Evolutionary conservation across 2,888 invertebrate species (phyloP).

Genomic region (Clostera curtula): DNA sequence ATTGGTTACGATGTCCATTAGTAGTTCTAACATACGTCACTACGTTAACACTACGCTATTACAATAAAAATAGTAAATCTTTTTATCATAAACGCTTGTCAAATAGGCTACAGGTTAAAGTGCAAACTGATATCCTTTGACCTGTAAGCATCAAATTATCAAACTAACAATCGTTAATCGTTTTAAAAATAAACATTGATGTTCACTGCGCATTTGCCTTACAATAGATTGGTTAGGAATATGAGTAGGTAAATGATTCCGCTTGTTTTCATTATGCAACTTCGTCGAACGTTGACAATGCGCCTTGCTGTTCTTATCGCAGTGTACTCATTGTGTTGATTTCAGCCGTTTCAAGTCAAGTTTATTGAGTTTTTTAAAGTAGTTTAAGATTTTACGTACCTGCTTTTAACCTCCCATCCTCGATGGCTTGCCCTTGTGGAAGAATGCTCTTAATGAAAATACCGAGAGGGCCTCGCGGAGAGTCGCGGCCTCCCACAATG

Average conservation of each 20-base stretch:
- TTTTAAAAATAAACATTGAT: slow-evolving; percentile 26
- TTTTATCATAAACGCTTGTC: too few relatives aligned
- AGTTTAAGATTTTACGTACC: slow-evolving; percentile 76
- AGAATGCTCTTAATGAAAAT: slow-evolving; percentile 91
- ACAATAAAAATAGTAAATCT: too few relatives aligned
- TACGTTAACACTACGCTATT: too few relatives aligned
- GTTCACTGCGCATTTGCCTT: slow-evolving; percentile 21
- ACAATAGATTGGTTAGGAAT: slow-evolving; percentile 29
- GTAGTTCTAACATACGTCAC: too few relatives aligned
- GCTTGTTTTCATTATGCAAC: slow-evolving; percentile 32
- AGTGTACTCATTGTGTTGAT: slow-evolving; percentile 30
- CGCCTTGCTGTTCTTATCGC: slow-evolving; percentile 45
- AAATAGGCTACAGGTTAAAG: too few relatives aligned
- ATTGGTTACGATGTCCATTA: too few relatives aligned
- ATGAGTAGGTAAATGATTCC: slow-evolving; percentile 29
- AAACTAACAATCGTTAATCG: slow-evolving; percentile 19
- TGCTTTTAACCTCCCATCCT: slow-evolving; percentile 87
- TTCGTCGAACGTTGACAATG: slow-evolving; percentile 38
- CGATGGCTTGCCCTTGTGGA: slow-evolving; percentile 87
- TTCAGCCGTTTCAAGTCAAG: slow-evolving; percentile 3
- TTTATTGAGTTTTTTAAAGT: not conserved
- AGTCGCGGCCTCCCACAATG: slow-evolving; percentile 90
- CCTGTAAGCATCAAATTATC: slow-evolving; percentile 12
- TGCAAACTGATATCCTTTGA: slow-evolving; percentile 14
- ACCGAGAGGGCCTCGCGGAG: slow-evolving; percentile 87